Evolutionary conservation across 1,140 invertebrate species (phyloP).

Genomic region (Ostrea edulis): DNA sequence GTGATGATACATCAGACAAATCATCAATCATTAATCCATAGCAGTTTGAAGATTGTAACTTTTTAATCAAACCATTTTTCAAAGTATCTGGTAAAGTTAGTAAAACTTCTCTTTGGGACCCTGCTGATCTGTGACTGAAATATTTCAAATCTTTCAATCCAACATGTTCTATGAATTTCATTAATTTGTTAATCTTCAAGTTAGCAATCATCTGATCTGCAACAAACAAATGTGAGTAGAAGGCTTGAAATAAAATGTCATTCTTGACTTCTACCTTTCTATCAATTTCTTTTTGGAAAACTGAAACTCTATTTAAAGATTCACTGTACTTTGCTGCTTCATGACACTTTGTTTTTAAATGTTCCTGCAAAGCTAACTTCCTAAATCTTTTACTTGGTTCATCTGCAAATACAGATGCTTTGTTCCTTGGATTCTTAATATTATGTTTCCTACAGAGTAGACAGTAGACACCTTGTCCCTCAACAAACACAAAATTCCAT

Average conservation of each 20-base stretch:
- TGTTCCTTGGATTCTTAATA: constrained; percentile 37
- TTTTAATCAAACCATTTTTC: constrained; percentile 39
- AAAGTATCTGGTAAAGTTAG: constrained; percentile 45
- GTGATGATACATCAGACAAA: constrained; percentile 31
- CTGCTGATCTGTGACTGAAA: constrained; percentile 43
- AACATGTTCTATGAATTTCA: constrained; percentile 31
- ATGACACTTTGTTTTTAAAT: constrained; percentile 29
- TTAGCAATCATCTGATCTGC: constrained; percentile 42
- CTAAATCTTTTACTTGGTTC: constrained; percentile 29
- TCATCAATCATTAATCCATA: constrained; percentile 45
- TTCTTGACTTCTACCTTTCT: constrained; percentile 32
- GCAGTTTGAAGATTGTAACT: constrained; percentile 12
- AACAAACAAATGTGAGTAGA: constrained; percentile 24
- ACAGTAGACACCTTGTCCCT: constrained; percentile 33
- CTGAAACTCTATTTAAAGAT: constrained; percentile 40
- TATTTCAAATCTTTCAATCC: constrained; percentile 29
- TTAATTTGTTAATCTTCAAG: constrained; percentile 42
- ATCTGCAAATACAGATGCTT: constrained; percentile 35
- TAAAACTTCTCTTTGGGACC: constrained; percentile 37
- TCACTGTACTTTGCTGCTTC: constrained; percentile 31
- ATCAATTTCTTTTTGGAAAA: constrained; percentile 44
- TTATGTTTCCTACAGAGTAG: constrained; percentile 42
- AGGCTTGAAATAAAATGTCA: constrained; percentile 35
- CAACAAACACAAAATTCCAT: constrained; percentile 40
- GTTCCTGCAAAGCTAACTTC: constrained; percentile 38